Evolutionary conservation across 1,140 invertebrate species (phyloP).

Genomic region (Heterodera schachtii): DNA sequence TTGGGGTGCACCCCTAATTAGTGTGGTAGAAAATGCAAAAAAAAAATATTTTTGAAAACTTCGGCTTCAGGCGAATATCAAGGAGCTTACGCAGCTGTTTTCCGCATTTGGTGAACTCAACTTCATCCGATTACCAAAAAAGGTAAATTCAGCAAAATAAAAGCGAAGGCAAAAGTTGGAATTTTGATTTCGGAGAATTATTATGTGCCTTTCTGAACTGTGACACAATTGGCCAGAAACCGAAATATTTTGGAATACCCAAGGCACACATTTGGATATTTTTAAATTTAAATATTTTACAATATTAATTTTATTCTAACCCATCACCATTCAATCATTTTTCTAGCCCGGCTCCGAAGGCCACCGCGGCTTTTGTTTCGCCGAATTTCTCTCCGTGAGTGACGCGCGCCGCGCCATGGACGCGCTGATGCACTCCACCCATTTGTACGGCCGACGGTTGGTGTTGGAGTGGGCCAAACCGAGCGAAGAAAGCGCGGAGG

Average conservation of each 20-base stretch:
- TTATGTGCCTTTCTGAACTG: no score
- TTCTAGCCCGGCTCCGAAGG: conserved; percentile 61
- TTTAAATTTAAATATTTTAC: neutral
- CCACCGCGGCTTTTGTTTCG: conserved; percentile 94
- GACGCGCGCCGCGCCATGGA: conserved; percentile 95
- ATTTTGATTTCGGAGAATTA: no score
- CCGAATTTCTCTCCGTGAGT: conserved; percentile 83
- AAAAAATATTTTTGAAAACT: conserved; percentile 16
- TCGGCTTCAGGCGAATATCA: conserved; percentile 76
- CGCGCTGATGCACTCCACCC: conserved; percentile 87
- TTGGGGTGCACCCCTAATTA: no score
- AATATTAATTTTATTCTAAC: no score
- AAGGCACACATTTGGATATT: no score
- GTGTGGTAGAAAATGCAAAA: no score
- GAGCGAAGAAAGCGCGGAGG: conserved; percentile 67
- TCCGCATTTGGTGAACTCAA: conserved; percentile 92
- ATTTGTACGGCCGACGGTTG: conserved; percentile 90
- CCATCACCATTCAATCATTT: neutral
- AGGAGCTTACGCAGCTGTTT: conserved; percentile 89
- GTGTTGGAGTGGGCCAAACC: conserved; percentile 91
- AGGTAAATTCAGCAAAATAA: no score
- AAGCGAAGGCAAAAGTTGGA: conserved; percentile 15
- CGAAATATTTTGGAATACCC: no score
- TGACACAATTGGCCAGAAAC: no score
- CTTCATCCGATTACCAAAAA: conserved; percentile 85